Conservation (phyloP, 2,888 invertebrate species). For the Drosophila heteroneura region DNA sequence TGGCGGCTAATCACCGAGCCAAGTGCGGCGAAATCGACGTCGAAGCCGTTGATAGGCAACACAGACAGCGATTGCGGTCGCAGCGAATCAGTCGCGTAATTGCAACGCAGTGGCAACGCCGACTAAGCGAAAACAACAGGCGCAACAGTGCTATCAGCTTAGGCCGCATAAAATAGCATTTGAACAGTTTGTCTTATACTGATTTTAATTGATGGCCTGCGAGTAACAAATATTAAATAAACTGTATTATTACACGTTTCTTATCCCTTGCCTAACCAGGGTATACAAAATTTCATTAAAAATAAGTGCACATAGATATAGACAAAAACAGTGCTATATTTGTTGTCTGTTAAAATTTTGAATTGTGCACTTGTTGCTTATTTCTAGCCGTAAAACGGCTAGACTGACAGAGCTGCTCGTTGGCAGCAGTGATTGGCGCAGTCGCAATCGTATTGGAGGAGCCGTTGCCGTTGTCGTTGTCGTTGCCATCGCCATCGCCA, state of each 20-base stretch:
- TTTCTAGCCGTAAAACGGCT: conserved; percentile 40
- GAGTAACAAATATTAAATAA: not conserved
- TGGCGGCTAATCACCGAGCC: conserved; percentile 49
- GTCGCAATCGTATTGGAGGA: conserved; percentile 57
- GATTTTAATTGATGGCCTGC: not conserved
- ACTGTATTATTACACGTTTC: not conserved
- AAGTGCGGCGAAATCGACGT: conserved; percentile 37
- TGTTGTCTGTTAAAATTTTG: not conserved
- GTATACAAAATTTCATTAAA: not conserved
- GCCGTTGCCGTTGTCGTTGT: conserved; percentile 20
- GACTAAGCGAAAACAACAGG: conserved; percentile 28
- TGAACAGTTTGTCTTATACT: not conserved
- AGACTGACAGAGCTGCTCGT: conserved; percentile 35
- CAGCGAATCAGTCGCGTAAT: conserved; percentile 55
- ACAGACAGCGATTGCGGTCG: conserved; percentile 48
- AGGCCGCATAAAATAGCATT: not conserved
- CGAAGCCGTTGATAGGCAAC: conserved; percentile 19
- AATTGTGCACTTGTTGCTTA: not conserved
- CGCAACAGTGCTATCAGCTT: conserved; percentile 44
- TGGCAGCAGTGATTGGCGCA: conserved; percentile 52
- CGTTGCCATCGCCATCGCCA: conserved; percentile 18
- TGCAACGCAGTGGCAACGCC: conserved; percentile 67
- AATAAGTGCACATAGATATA: too few relatives aligned
- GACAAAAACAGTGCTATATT: not conserved
- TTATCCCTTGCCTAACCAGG: not conserved